These are phyloP conservation scores for Crax fasciolata DNA, from an alignment of 2,797 vertebrate species.

Conservation along the genomic window DNA sequence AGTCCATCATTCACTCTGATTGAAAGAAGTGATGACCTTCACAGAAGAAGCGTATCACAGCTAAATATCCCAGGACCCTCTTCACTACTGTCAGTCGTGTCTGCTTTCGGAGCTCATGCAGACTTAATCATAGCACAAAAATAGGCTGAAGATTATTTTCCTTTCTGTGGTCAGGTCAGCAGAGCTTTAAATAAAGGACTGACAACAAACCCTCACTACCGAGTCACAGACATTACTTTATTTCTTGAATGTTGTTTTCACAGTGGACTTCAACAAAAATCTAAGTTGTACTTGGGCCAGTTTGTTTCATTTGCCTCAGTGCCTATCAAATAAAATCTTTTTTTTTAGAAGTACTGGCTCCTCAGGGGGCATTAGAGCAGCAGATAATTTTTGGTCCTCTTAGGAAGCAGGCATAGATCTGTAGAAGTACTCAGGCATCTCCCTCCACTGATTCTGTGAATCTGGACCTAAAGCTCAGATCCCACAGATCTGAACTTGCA, in stretches of 20 bases:
- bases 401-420: background rate
- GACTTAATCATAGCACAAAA: conserved; percentile 37
- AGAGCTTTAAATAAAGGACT: conserved; percentile 5
- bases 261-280: background rate
- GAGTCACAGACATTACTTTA: background rate
- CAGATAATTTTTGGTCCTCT: rapidly evolving
- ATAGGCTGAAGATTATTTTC: conserved; percentile 45
- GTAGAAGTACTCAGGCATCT: background rate
- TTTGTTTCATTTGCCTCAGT: background rate
- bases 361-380: background rate
- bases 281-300: background rate
- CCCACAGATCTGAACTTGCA: background rate
- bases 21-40: conserved; percentile 85
- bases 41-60: conserved; percentile 75
- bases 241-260: background rate
- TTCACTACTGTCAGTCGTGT: conserved; percentile 43
- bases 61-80: conserved; percentile 76
- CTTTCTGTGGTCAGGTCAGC: background rate
- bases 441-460: background rate
- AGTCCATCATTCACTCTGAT: conserved; percentile 82
- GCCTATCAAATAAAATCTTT: background rate
- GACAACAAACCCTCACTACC: background rate
- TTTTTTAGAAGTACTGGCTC: background rate
- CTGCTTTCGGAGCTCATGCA: conserved; percentile 34
- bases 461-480: rapidly evolving